phyloP scores from a whole-genome alignment of 2,888 invertebrate genomes.

The Rhingia campestris region DNA sequence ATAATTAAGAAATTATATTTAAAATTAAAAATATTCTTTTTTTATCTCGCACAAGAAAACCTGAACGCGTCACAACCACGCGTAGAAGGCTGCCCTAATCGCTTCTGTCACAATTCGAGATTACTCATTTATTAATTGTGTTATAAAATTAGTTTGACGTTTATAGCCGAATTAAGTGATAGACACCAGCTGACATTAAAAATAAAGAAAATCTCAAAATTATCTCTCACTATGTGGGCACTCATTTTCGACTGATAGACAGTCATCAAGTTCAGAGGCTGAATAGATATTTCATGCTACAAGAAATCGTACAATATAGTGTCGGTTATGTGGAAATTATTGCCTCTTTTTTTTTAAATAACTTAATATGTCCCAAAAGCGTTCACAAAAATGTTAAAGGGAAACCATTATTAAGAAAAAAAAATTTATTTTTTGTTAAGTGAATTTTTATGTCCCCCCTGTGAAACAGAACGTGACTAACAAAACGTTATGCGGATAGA shows the following conservation, averaged over 20 bases:
- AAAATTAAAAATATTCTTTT: slow-evolving; percentile 1
- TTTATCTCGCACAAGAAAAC: slow-evolving; percentile 26
- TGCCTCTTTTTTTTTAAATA: too few species aligned
- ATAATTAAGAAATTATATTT: not conserved
- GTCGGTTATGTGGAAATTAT: not conserved
- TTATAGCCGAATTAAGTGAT: slow-evolving; percentile 65
- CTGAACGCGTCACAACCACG: slow-evolving; percentile 11
- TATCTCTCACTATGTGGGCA: slow-evolving; percentile 35
- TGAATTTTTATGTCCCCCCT: too few species aligned
- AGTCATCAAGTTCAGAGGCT: slow-evolving; percentile 2
- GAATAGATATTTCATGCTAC: not conserved
- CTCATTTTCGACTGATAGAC: slow-evolving; percentile 8
- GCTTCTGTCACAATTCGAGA: slow-evolving; percentile 63
- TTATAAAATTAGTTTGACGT: slow-evolving; percentile 67
- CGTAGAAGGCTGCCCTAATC: slow-evolving; percentile 48
- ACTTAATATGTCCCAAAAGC: too few species aligned
- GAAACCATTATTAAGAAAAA: too few species aligned
- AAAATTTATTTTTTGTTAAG: too few species aligned
- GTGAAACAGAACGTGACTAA: not conserved
- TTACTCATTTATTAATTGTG: slow-evolving; percentile 61
- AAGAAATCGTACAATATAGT: not conserved
- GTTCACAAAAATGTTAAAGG: too few species aligned
- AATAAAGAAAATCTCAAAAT: slow-evolving; percentile 12
- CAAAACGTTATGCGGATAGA: not conserved
- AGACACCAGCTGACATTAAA: slow-evolving; percentile 66